Evolutionary conservation across 2,888 invertebrate genomes (phyloP).

Genomic region (Malthinus seriepunctatus): DNA sequence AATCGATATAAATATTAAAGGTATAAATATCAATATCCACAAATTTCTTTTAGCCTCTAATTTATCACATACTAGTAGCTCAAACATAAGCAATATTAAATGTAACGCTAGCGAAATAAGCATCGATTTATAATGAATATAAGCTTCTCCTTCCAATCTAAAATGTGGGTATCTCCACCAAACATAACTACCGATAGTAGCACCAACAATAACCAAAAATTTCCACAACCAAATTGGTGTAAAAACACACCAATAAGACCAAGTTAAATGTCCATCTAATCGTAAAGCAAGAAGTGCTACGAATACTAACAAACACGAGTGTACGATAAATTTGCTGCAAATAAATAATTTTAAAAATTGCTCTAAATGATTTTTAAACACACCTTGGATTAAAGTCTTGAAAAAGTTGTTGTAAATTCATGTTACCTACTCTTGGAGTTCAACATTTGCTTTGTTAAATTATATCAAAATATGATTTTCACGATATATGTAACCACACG

Average conservation of each 20-base stretch:
- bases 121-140: constrained; percentile 98
- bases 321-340: constrained; percentile 96
- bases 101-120: constrained; percentile 93
- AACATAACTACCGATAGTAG: constrained; percentile 88
- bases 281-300: constrained; percentile 88
- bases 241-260: constrained; percentile 97
- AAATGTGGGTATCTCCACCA: constrained; percentile 98
- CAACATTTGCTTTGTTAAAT: constrained; percentile 6
- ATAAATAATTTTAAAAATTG: constrained; percentile 34
- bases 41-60: constrained; percentile 82
- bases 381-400: constrained; percentile 93
- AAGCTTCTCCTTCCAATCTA: constrained; percentile 94
- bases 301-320: constrained; percentile 89
- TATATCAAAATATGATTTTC: not conserved
- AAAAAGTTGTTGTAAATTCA: constrained; percentile 88
- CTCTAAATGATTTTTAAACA: not conserved
- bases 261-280: constrained; percentile 84
- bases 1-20: constrained; percentile 94
- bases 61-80: constrained; percentile 93
- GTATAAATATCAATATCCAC: constrained; percentile 93
- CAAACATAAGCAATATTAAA: constrained; percentile 93
- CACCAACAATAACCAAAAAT: constrained; percentile 85
- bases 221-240: constrained; percentile 99
- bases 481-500: too few relatives aligned
- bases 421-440: constrained; percentile 48